These are phyloP conservation scores for Megathymus violae DNA, from an alignment of 1,140 invertebrate genomes.

Conservation along the genomic window DNA sequence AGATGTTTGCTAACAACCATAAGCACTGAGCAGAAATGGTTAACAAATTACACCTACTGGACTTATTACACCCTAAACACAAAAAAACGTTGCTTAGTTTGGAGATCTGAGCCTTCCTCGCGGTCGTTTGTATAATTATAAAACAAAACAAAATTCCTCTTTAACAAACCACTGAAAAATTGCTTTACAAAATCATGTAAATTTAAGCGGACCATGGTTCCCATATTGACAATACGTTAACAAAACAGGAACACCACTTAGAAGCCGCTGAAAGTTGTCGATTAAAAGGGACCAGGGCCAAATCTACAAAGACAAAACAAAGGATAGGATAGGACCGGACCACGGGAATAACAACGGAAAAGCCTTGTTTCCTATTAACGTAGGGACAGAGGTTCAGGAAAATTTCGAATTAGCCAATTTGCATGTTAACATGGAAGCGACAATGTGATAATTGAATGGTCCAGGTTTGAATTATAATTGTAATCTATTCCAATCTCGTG, in stretches of 20 bases:
- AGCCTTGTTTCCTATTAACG: constrained; percentile 65
- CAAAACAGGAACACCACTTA: constrained; percentile 58
- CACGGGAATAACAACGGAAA: constrained; percentile 62
- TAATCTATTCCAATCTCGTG: constrained; percentile 43
- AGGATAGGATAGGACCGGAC: constrained; percentile 40
- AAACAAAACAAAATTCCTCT: constrained; percentile 21
- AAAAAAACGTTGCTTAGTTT: too few species aligned
- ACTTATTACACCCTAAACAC: too few species aligned
- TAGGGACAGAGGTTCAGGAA: constrained; percentile 46
- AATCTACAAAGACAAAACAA: constrained; percentile 69
- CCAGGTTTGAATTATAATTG: constrained; percentile 51
- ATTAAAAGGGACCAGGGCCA: constrained; percentile 57
- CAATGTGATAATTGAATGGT: constrained; percentile 67
- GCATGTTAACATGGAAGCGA: constrained; percentile 67
- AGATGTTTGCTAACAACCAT: too few species aligned
- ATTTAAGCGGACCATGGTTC: constrained; percentile 36
- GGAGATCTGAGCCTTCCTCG: too few species aligned
- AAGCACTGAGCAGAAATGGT: too few species aligned
- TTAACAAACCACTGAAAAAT: constrained; percentile 10
- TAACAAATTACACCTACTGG: too few species aligned
- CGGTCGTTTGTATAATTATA: too few species aligned
- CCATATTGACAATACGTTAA: constrained; percentile 45
- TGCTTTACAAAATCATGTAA: constrained; percentile 27
- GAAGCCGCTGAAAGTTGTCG: constrained; percentile 49
- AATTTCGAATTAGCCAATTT: constrained; percentile 69